These are phyloP conservation scores for Ahaetulla prasina DNA, from an alignment of 2,113 vertebrate species.

Conservation along the genomic window DNA sequence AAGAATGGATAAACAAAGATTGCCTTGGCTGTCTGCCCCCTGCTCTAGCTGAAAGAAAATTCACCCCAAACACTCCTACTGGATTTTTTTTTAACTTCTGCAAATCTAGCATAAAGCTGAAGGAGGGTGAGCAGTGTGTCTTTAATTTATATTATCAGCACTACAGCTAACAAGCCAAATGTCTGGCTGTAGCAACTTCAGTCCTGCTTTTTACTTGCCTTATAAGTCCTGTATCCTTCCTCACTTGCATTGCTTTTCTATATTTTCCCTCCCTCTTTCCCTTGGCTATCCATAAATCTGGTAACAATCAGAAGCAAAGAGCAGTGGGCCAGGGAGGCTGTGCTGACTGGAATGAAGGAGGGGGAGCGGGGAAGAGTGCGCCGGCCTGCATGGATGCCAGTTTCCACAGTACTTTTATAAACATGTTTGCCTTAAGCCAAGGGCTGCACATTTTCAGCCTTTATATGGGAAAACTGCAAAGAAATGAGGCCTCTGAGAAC, in stretches of 20 bases:
- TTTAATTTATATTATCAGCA: neutral
- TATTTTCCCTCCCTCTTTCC: neutral
- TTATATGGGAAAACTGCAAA: slow-evolving; percentile 79
- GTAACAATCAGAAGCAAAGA: slow-evolving; percentile 14
- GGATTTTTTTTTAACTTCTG: neutral
- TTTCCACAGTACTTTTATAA: slow-evolving; percentile 63
- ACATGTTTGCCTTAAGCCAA: slow-evolving; percentile 68
- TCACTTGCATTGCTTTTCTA: neutral
- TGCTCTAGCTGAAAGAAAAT: neutral
- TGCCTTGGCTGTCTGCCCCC: neutral
- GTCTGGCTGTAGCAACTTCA: neutral
- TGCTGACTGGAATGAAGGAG: neutral
- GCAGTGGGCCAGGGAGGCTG: neutral
- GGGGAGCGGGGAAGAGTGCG: neutral
- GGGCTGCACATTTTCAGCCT: slow-evolving; percentile 70
- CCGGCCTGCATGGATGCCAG: neutral
- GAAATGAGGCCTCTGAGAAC: neutral
- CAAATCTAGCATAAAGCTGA: neutral
- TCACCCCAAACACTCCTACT: neutral
- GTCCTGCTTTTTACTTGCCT: slow-evolving; percentile 6
- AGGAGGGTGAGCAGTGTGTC: neutral
- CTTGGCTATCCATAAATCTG: slow-evolving; percentile 7
- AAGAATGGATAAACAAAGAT: neutral
- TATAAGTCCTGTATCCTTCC: slow-evolving; percentile 38
- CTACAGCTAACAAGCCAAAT: neutral